A percentile compares a stretch with the other conserved stretches of the same genome.
Evolutionary conservation across 2,888 invertebrate genomes (phyloP).

Genomic region (Adineta ricciae): DNA sequence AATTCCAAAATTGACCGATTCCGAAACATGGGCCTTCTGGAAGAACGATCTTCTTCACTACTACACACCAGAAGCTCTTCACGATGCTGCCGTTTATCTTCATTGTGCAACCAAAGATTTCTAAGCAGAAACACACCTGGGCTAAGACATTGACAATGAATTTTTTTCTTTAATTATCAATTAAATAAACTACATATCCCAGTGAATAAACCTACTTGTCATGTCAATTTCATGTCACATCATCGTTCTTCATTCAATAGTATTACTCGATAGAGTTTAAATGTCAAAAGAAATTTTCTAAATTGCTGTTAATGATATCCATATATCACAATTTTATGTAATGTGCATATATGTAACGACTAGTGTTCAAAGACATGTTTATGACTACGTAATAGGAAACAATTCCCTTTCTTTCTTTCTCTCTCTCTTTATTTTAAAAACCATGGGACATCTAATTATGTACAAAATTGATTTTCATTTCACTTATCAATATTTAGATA

Average conservation of each 20-base stretch:
- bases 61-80: conserved; percentile 39
- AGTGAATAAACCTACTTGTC: neutral
- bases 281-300: too few species aligned
- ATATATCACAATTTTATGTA: too few species aligned
- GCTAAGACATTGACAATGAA: neutral
- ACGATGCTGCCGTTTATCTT: conserved; percentile 40
- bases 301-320: too few species aligned
- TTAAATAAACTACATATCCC: neutral
- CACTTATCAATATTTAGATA: neutral
- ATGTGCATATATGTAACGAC: too few species aligned
- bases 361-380: neutral
- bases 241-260: too few species aligned
- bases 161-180: too few species aligned
- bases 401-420: too few species aligned
- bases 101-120: conserved; percentile 37
- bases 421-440: neutral
- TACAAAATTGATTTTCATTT: neutral
- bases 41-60: conserved; percentile 40
- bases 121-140: too few species aligned
- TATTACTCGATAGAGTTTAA: too few species aligned
- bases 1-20: conserved; percentile 40
- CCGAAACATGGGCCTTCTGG: conserved; percentile 40
- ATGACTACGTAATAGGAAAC: neutral
- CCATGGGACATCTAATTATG: neutral
- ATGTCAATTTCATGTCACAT: too few species aligned